Conservation (phyloP, 2,888 invertebrate genomes). For the Piscicola geometra region DNA sequence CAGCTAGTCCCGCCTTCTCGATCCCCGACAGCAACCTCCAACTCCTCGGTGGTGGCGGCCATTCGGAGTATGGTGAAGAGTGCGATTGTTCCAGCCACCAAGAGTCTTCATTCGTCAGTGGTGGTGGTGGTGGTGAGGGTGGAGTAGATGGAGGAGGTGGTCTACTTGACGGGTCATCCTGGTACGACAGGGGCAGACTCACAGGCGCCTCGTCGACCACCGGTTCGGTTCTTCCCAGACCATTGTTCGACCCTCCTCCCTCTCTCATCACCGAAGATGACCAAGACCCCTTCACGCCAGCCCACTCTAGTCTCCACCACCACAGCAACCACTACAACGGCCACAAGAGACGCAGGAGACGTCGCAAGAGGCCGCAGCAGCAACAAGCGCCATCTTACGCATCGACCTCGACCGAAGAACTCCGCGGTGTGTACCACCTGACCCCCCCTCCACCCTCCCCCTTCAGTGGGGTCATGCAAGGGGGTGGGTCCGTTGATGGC, state of each 20-base stretch:
- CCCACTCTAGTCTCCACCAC: not conserved
- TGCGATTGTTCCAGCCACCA: not conserved
- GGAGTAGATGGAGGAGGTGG: not conserved
- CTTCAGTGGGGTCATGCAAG: constrained; percentile 70
- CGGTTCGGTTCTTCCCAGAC: constrained; percentile 46
- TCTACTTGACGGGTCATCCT: constrained; percentile 18
- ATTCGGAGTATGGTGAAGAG: not conserved
- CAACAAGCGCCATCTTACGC: constrained; percentile 13
- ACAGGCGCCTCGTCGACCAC: constrained; percentile 66
- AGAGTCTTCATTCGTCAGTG: not conserved
- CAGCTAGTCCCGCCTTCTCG: not conserved
- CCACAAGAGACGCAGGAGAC: constrained; percentile 53
- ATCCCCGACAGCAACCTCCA: constrained; percentile 13
- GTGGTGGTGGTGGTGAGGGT: too few species aligned
- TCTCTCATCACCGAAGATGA: constrained; percentile 73
- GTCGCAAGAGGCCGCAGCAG: constrained; percentile 13
- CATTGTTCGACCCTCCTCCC: constrained; percentile 75
- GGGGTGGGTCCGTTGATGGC: constrained; percentile 48
- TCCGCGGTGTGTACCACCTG: constrained; percentile 58
- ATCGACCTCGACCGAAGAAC: constrained; percentile 17
- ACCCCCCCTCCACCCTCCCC: constrained; percentile 74
- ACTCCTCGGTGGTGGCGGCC: not conserved
- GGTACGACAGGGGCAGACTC: constrained; percentile 65
- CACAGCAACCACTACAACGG: constrained; percentile 46
- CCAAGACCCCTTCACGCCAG: constrained; percentile 23